phyloP scores from a whole-genome alignment of 2,888 invertebrate genomes.

The Carabus problematicus region DNA sequence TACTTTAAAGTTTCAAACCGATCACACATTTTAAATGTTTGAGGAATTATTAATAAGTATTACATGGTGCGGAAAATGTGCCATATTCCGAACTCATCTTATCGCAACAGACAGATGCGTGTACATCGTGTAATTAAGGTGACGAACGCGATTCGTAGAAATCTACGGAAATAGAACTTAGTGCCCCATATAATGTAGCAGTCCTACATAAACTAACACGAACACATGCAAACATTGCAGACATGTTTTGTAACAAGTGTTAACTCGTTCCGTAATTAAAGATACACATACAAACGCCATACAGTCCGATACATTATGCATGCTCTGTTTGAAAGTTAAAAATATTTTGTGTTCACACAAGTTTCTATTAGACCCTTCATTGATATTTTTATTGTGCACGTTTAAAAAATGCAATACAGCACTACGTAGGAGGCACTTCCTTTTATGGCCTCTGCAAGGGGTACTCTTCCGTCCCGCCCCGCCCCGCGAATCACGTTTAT shows the following conservation, averaged over 20 bases:
- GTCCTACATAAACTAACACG: slow-evolving; percentile 1
- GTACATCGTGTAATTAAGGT: slow-evolving; percentile 34
- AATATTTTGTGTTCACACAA: too few relatives aligned
- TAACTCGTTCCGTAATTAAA: slow-evolving; percentile 25
- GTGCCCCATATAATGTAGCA: slow-evolving; percentile 26
- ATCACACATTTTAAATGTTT: too few relatives aligned
- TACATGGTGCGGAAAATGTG: neutral
- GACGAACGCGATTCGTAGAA: slow-evolving; percentile 30
- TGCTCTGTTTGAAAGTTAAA: too few relatives aligned
- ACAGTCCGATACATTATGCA: too few relatives aligned
- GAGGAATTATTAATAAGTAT: too few relatives aligned
- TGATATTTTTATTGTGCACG: too few relatives aligned
- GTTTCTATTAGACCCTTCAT: too few relatives aligned
- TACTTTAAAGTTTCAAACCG: too few relatives aligned
- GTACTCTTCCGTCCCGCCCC: slow-evolving; percentile 4
- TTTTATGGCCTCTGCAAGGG: slow-evolving; percentile 27
- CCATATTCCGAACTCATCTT: slow-evolving; percentile 1
- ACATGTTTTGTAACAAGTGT: slow-evolving; percentile 35
- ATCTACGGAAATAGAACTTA: slow-evolving; percentile 29
- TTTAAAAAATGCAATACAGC: slow-evolving; percentile 4
- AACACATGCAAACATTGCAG: too few relatives aligned
- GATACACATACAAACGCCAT: too few relatives aligned
- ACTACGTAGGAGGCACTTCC: slow-evolving; percentile 36
- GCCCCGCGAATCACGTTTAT: neutral
- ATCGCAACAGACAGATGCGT: slow-evolving; percentile 2